These are phyloP conservation scores for Drosophila helvetica DNA, from an alignment of 2,888 invertebrate genomes.

Conservation along the genomic window DNA sequence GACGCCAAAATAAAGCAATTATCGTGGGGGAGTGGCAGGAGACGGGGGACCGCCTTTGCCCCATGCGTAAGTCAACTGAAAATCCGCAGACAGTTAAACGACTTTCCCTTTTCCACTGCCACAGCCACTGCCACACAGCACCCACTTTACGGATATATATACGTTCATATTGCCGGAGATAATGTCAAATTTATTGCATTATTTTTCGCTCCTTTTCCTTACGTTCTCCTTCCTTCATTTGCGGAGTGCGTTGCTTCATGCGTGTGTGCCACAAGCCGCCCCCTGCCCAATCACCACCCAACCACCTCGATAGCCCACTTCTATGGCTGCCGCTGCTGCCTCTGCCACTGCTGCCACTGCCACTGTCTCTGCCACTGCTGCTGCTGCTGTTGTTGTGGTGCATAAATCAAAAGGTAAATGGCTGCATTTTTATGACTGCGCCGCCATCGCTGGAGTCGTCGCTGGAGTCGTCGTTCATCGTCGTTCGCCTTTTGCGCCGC, in stretches of 20 bases:
- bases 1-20: conserved; percentile 45
- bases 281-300: conserved; percentile 12
- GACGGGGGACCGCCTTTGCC: too few species aligned
- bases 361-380: conserved; percentile 16
- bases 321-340: not conserved
- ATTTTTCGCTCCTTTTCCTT: conserved; percentile 64
- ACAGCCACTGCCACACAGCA: conserved; percentile 16
- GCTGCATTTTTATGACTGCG: conserved; percentile 81
- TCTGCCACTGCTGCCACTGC: not conserved
- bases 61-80: conserved; percentile 47
- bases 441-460: conserved; percentile 54
- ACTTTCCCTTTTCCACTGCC: conserved; percentile 36
- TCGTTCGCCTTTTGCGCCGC: conserved; percentile 58
- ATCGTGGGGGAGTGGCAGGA: conserved; percentile 22
- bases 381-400: conserved; percentile 58
- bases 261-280: conserved; percentile 33
- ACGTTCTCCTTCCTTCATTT: conserved; percentile 17
- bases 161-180: conserved; percentile 72
- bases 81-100: conserved; percentile 52
- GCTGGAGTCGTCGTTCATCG: conserved; percentile 52
- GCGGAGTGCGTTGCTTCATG: conserved; percentile 45
- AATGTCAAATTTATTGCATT: conserved; percentile 80
- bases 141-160: conserved; percentile 44
- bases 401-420: conserved; percentile 81
- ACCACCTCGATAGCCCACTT: conserved; percentile 16